These are phyloP conservation scores for Torymus texanus DNA, from an alignment of 2,888 invertebrate genomes.

Conservation along the genomic window DNA sequence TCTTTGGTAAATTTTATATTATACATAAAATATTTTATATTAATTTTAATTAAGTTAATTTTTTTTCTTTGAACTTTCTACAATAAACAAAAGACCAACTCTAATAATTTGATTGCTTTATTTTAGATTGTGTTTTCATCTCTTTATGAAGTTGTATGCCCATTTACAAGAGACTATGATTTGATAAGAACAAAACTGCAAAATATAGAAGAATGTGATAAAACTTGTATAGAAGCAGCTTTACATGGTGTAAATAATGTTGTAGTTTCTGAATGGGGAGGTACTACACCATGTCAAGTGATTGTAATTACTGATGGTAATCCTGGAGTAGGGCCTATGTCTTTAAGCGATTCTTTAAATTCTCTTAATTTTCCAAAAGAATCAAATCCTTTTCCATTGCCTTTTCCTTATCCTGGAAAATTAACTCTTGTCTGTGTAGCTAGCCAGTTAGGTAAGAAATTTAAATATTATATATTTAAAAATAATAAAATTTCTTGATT, in stretches of 20 bases:
- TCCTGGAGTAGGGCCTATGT: slow-evolving; percentile 81
- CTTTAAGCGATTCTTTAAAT: slow-evolving; percentile 79
- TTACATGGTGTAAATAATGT: slow-evolving; percentile 87
- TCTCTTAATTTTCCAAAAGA: slow-evolving; percentile 74
- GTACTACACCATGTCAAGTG: slow-evolving; percentile 89
- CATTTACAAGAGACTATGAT: slow-evolving; percentile 93
- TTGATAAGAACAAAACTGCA: slow-evolving; percentile 85
- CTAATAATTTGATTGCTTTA: slow-evolving; percentile 12
- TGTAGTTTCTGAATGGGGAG: slow-evolving; percentile 92
- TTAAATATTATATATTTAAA: neutral
- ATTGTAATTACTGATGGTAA: slow-evolving; percentile 87
- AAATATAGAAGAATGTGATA: slow-evolving; percentile 89
- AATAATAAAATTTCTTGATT: slow-evolving; percentile 29
- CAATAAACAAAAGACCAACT: neutral
- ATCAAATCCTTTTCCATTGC: slow-evolving; percentile 81
- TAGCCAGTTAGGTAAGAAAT: slow-evolving; percentile 78
- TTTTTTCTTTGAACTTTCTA: neutral
- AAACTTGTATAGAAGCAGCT: slow-evolving; percentile 88
- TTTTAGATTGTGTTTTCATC: slow-evolving; percentile 77
- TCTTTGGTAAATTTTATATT: slow-evolving; percentile 78
- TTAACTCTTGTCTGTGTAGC: slow-evolving; percentile 85
- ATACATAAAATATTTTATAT: no score
- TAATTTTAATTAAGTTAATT: neutral
- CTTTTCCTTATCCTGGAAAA: slow-evolving; percentile 88
- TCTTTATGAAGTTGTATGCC: slow-evolving; percentile 81